Conservation (phyloP, 2,113 vertebrate genomes). For the Otus sunia region DNA sequence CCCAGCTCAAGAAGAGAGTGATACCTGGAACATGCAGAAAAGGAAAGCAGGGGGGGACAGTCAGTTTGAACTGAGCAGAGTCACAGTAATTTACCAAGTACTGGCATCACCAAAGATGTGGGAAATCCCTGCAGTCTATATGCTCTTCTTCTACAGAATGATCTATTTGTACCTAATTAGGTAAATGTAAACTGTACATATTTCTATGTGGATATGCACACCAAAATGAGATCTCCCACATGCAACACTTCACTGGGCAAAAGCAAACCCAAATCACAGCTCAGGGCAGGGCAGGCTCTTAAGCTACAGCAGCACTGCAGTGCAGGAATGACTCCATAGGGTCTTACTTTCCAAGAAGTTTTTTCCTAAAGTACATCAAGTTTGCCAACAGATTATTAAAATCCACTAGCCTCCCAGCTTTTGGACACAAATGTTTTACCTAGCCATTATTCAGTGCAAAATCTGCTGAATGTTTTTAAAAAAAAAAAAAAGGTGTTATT, state of each 20-base stretch:
- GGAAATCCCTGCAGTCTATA: neutral
- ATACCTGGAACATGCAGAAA: constrained; percentile 75
- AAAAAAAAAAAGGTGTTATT: neutral
- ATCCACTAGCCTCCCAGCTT: neutral
- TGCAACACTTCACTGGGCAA: neutral
- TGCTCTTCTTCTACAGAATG: neutral
- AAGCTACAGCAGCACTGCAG: neutral
- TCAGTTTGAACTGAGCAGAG: neutral
- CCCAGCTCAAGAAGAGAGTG: constrained; percentile 90
- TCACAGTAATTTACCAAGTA: neutral
- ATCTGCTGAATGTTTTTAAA: neutral
- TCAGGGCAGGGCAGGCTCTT: neutral
- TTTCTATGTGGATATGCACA: neutral
- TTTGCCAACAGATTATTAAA: neutral
- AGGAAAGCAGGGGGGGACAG: neutral
- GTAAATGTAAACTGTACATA: neutral
- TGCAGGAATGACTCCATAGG: neutral
- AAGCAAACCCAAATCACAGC: neutral
- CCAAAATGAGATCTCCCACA: neutral
- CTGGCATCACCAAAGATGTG: neutral
- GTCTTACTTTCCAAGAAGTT: neutral
- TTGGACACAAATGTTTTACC: neutral
- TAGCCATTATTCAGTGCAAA: neutral
- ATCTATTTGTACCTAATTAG: neutral
- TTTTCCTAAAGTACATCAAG: neutral